These are phyloP conservation scores for Numenius phaeopus DNA, from an alignment of 2,797 vertebrate species.

Conservation along the genomic window DNA sequence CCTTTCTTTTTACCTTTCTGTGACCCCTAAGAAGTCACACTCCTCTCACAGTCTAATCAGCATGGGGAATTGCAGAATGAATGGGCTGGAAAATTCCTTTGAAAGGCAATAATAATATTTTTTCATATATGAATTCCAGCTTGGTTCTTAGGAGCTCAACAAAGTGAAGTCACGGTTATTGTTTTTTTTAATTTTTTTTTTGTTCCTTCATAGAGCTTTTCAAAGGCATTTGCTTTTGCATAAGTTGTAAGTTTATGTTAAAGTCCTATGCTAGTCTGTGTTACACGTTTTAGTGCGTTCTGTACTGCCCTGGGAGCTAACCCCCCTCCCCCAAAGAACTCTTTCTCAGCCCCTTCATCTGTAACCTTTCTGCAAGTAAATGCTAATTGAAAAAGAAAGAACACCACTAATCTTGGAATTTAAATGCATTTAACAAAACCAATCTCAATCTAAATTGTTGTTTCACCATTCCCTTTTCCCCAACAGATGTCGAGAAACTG, in stretches of 20 bases:
- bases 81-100: constrained; percentile 66
- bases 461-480: constrained; percentile 86
- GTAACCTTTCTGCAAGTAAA: constrained; percentile 88
- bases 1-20: constrained; percentile 75
- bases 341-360: constrained; percentile 82
- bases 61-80: constrained; percentile 59
- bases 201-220: constrained; percentile 41
- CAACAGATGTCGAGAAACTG: constrained; percentile 88
- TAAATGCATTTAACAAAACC: constrained; percentile 91
- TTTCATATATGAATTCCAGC: constrained; percentile 50
- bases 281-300: constrained; percentile 67
- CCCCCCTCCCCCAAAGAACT: constrained; percentile 67
- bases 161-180: constrained; percentile 39
- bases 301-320: constrained; percentile 73
- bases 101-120: constrained; percentile 61
- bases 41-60: constrained; percentile 60
- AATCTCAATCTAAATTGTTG: constrained; percentile 88
- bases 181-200: constrained; percentile 45
- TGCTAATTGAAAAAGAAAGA: constrained; percentile 90
- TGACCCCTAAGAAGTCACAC: constrained; percentile 55
- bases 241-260: constrained; percentile 53
- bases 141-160: constrained; percentile 50
- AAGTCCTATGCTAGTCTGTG: constrained; percentile 53
- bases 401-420: constrained; percentile 90
- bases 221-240: constrained; percentile 19